phyloP scores from a whole-genome alignment of 2,888 invertebrate species.

The Dicycla oo region DNA sequence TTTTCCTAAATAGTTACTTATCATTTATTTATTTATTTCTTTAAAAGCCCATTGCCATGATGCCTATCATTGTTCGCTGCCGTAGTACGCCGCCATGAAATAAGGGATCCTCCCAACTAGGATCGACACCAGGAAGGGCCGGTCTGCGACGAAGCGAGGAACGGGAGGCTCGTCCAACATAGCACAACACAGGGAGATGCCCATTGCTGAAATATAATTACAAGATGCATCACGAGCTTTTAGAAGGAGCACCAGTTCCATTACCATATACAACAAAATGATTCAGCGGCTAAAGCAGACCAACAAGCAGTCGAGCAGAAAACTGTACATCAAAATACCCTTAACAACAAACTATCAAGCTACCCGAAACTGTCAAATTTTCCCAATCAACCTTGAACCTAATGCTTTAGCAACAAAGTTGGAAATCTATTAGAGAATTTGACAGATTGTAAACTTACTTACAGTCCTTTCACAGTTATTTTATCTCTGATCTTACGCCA shows the following conservation, averaged over 20 bases:
- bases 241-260: background rate
- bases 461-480: no score
- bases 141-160: conserved; percentile 66
- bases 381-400: no score
- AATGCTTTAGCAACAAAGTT: no score
- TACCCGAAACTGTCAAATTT: no score
- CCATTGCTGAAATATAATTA: conserved; percentile 50
- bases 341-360: background rate
- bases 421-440: no score
- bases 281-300: conserved; percentile 1
- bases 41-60: background rate
- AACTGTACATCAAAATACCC: conserved; percentile 1
- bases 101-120: conserved; percentile 26
- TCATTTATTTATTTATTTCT: background rate
- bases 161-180: conserved; percentile 63
- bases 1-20: background rate
- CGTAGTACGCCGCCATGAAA: conserved; percentile 75
- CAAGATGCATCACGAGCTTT: conserved; percentile 23
- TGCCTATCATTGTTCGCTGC: conserved; percentile 25
- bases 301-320: conserved; percentile 10
- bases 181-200: conserved; percentile 18
- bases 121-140: conserved; percentile 44
- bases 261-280: background rate
- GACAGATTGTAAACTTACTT: no score
- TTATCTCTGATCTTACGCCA: no score